Evolutionary conservation across 2,113 vertebrate species (phyloP), one percentile per base, ranked within the genome.

Genomic region (Malurus alboscapulatus): DNA sequence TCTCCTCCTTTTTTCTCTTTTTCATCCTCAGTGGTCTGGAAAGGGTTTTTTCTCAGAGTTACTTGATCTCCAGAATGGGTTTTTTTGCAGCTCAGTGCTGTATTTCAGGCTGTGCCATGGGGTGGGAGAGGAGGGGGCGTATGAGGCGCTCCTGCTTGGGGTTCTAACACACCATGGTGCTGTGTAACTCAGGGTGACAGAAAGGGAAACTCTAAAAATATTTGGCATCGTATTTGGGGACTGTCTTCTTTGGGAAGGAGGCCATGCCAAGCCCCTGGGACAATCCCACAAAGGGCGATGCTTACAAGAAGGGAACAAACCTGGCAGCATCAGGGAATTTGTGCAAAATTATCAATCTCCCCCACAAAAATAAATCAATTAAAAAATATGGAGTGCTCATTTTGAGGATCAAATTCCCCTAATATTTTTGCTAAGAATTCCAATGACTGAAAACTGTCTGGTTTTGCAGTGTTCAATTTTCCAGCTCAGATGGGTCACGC

Each of bases 141-240:
- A 27, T 7, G 58, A 26, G 12, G 54, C 34, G 10, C 34, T 47
- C 26, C 29, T 92, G 47, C 61, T 42, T 38, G 32, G 72, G 72
- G 8, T 1, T 45, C 42, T 38, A 29, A n/a, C 57, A 54, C 34
- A 26, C 4, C 0, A 0, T 12, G 44, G 4, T 42, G 27, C 29
- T 38, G 34, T 27, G 34, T 8, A 40, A 53, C 53, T 2, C 14
- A 17, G 12, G 12, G 17, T 30, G 26, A 53, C 21, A 66, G 25
- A 17, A 69, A 66, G 51, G 24, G 27, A 93, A 72, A 58, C 27
- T 22, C 53, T 54, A 40, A 75, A 74, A 82, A 66, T 62, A 40
- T 40, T 67, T 82, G 78, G 12, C 25, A 42, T 10, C 5, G 12
- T 74, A 54, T 36, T 50, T 82, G 15, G 22, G 71, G 47, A 50